These are phyloP conservation scores for Phrynocephalus guinanensis DNA, from an alignment of 2,797 vertebrate species.

Conservation along the genomic window DNA sequence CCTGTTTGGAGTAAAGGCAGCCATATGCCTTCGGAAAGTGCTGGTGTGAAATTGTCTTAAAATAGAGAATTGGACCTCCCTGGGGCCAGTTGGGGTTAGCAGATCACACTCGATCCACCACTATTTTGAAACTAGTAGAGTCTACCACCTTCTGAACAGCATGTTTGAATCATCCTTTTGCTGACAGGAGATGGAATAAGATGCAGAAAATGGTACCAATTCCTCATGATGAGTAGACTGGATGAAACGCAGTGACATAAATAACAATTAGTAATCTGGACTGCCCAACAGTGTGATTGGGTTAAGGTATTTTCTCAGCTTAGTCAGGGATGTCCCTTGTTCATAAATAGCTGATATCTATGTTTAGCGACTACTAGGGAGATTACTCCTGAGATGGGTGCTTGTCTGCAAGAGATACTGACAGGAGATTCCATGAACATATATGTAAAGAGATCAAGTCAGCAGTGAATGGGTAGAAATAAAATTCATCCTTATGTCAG, in stretches of 20 bases:
- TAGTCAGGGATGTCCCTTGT: slow-evolving; percentile 61
- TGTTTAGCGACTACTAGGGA: slow-evolving; percentile 54
- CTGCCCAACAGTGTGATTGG: slow-evolving; percentile 54
- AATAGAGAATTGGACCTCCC: too few species aligned
- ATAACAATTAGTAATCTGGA: slow-evolving; percentile 44
- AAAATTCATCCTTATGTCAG: background rate
- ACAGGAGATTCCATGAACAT: slow-evolving; percentile 48
- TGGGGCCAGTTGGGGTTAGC: too few species aligned
- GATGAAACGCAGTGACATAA: slow-evolving; percentile 32
- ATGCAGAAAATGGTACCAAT: background rate
- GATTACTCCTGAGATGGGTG: slow-evolving; percentile 49
- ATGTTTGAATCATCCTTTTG: background rate
- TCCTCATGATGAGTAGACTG: background rate
- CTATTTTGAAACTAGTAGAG: background rate
- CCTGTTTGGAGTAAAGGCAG: too few species aligned
- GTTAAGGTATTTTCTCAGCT: slow-evolving; percentile 50
- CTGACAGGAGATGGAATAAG: background rate
- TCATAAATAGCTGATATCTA: slow-evolving; percentile 65
- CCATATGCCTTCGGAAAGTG: too few species aligned
- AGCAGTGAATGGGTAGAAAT: background rate
- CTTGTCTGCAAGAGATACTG: slow-evolving; percentile 48
- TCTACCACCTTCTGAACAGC: background rate
- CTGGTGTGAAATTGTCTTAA: too few species aligned
- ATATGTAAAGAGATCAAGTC: slow-evolving; percentile 11
- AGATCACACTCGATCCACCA: too few species aligned